Evolutionary conservation across 2,797 vertebrate species (phyloP).

Genomic region (Gymnopithys bicolor): DNA sequence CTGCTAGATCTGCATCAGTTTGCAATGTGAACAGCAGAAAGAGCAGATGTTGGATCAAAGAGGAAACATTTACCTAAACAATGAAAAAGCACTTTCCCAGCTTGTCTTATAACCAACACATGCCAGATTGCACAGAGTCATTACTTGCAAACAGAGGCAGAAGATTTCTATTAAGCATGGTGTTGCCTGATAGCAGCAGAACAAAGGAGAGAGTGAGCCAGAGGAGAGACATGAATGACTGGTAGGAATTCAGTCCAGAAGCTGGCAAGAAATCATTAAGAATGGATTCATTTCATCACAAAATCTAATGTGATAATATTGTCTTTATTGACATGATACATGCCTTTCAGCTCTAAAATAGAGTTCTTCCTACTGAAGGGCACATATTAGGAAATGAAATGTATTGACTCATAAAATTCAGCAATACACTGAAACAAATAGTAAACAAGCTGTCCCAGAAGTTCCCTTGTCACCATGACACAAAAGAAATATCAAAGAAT

Average conservation of each 20-base stretch:
- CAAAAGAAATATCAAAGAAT: not conserved
- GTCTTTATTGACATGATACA: not conserved
- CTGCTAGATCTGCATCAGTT: constrained; percentile 14
- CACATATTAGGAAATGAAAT: not conserved
- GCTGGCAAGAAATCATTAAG: constrained; percentile 12
- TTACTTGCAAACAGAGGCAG: constrained; percentile 10
- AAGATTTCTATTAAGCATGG: constrained; percentile 37
- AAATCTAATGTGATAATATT: not conserved
- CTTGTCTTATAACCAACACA: not conserved
- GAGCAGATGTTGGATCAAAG: constrained; percentile 53
- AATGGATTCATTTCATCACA: not conserved
- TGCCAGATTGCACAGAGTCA: constrained; percentile 10
- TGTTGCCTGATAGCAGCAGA: constrained; percentile 29
- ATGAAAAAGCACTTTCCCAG: not conserved
- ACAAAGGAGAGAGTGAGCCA: not conserved
- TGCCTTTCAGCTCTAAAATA: not conserved
- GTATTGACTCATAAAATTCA: not conserved
- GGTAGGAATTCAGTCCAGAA: not conserved
- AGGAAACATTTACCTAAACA: constrained; percentile 40
- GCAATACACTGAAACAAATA: not conserved
- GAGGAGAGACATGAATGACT: not conserved
- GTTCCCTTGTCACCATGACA: not conserved
- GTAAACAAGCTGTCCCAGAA: not conserved
- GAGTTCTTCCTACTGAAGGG: not conserved
- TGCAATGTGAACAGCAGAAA: constrained; percentile 13